Evolutionary conservation across 1,140 invertebrate species (phyloP), one percentile per base, ranked within the genome.

Genomic region (Zaprionus taronus): DNA sequence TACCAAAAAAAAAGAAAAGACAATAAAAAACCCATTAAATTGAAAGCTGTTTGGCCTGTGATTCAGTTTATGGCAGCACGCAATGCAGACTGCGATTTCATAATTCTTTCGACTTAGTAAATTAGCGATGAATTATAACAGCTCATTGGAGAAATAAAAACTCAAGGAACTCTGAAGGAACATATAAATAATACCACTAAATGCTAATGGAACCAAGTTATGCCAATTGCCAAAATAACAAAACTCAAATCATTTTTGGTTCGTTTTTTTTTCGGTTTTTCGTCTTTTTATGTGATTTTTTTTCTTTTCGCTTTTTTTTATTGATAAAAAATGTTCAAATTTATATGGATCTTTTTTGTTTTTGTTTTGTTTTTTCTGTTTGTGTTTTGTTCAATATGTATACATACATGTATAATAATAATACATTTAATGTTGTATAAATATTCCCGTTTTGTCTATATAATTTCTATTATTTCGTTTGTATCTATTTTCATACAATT

Each of bases 281-380:
- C 41, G 49, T 80, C 26, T 63, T 61, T 81, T 81, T 72, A 38
- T 60, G 34, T 62, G 26, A 31, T 60, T 66, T 9, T 58, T 53
- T 80, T 86, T 64, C 41, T 55, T 77, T 81, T 87, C 74, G 70
- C 53, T 76, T 81, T 87, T 87, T 87, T 84, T 90, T 90, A 89
- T 90, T 89, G 72, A 89, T 89, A 89, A 89, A 89, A 89, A 89
- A 89, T 89, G 79, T 90, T 89, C 81, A 89, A 87, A 84, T 87
- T 83, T 87, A 89, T 84, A 71, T 68, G 81, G 67, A 74, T 86
- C 67, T 56, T 76, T 80, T 71, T 69, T 61, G 57, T 77, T 78
- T 77, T 47, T n/a, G 76, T 44, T 12, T 47, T 80, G 38, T 60
- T 64, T 28, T 20, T 63, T 67, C 71, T 58, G 49, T 77, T 84